Evolutionary conservation across 2,113 vertebrate species (phyloP).

Genomic region (Hucho hucho): DNA sequence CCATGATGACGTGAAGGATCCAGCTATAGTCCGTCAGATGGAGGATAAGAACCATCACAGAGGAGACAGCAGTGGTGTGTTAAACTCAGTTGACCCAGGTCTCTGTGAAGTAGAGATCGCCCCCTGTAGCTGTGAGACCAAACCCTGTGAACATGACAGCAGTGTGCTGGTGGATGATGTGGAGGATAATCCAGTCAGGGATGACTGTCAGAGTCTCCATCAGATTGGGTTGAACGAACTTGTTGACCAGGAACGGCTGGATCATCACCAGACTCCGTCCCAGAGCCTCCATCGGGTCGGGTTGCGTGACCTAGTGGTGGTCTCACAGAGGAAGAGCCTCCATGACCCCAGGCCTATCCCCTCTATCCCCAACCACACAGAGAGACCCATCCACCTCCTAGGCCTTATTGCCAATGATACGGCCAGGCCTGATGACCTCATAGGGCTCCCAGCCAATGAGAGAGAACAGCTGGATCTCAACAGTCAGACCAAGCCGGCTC

Average conservation of each 20-base stretch:
- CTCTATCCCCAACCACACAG: conserved; percentile 13
- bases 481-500: too few relatives aligned
- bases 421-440: conserved; percentile 13
- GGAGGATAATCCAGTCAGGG: conserved; percentile 14
- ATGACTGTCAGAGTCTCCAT: conserved; percentile 50
- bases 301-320: too few relatives aligned
- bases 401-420: conserved; percentile 32
- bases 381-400: conserved; percentile 48
- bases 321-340: not conserved
- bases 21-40: conserved; percentile 25
- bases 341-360: not conserved
- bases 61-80: conserved; percentile 32
- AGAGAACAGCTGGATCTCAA: conserved; percentile 22
- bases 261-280: conserved; percentile 4
- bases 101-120: conserved; percentile 37
- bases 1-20: conserved; percentile 22
- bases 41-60: conserved; percentile 33
- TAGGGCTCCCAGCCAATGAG: conserved; percentile 8
- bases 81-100: conserved; percentile 46
- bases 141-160: conserved; percentile 49
- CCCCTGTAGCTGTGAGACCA: conserved; percentile 42
- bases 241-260: conserved; percentile 27
- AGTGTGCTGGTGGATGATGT: conserved; percentile 9
- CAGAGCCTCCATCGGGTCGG: conserved; percentile 2
- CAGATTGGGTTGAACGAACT: conserved; percentile 35